phyloP scores from a whole-genome alignment of 2,797 vertebrate species.

The Oreochromis mossambicus region DNA sequence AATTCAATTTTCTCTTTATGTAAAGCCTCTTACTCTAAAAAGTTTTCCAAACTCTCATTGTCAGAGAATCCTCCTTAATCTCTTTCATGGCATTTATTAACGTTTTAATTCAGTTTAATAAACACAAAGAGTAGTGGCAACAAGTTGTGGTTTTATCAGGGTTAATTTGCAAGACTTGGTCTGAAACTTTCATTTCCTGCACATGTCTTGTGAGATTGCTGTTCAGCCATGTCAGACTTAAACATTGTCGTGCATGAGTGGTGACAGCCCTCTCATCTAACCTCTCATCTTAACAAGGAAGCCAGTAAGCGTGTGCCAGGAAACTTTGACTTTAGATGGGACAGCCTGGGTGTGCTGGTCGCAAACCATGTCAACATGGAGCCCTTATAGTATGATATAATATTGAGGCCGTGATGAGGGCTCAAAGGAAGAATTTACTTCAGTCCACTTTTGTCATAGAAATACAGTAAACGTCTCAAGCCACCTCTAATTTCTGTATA shows the following conservation, averaged over 20 bases:
- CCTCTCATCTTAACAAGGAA: neutral
- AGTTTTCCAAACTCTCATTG: neutral
- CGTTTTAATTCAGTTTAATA: neutral
- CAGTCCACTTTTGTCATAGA: neutral
- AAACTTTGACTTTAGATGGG: neutral
- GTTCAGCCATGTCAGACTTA: neutral
- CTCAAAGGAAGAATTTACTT: neutral
- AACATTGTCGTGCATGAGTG: neutral
- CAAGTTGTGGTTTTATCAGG: neutral
- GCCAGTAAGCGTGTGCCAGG: neutral
- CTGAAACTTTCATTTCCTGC: neutral
- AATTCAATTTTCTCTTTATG: neutral
- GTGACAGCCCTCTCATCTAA: neutral
- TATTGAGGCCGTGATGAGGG: neutral
- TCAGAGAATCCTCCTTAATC: fast-evolving
- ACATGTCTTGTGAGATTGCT: neutral
- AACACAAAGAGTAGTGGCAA: neutral
- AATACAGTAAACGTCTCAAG: neutral
- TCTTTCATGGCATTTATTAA: fast-evolving
- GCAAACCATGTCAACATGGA: neutral
- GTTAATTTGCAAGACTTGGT: neutral
- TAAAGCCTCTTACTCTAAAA: neutral
- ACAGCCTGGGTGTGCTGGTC: neutral
- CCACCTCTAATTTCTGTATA: neutral
- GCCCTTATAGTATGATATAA: neutral